Conservation (phyloP, 2,797 vertebrate genomes). For the Phataginus tricuspis region DNA sequence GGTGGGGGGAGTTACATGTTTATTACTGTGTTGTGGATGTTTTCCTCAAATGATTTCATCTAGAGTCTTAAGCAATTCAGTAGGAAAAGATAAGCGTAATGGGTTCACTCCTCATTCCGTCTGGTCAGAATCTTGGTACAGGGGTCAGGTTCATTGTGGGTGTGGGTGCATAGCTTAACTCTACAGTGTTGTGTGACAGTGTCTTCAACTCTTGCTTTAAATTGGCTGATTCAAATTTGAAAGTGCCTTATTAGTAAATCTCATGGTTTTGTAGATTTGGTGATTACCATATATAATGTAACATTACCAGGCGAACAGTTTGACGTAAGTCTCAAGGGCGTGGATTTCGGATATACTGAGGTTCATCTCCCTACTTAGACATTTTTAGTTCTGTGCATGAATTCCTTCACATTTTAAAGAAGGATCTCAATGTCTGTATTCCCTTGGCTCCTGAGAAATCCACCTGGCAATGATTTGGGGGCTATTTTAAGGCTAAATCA, state of each 20-base stretch:
- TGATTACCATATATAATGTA: not conserved
- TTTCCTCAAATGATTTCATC: not conserved
- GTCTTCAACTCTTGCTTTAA: not conserved
- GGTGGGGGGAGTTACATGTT: not conserved
- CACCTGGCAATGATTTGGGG: not conserved
- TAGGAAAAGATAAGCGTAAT: not conserved
- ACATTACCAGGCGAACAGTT: not conserved
- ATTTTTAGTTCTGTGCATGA: not conserved
- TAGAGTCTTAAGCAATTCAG: not conserved
- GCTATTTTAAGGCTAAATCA: not conserved
- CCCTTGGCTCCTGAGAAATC: not conserved
- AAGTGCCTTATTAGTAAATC: not conserved
- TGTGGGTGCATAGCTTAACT: not conserved
- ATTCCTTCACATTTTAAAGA: conserved; percentile 5
- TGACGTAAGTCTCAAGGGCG: not conserved
- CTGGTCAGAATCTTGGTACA: not conserved
- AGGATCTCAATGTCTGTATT: not conserved
- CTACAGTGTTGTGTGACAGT: not conserved
- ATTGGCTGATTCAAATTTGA: not conserved
- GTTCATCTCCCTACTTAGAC: not conserved
- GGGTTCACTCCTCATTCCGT: not conserved
- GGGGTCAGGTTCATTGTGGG: not conserved
- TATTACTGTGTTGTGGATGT: not conserved
- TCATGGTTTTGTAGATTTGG: not conserved
- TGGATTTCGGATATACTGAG: not conserved